Conservation (phyloP, 2,113 vertebrate genomes). For the Pungitius pungitius region DNA sequence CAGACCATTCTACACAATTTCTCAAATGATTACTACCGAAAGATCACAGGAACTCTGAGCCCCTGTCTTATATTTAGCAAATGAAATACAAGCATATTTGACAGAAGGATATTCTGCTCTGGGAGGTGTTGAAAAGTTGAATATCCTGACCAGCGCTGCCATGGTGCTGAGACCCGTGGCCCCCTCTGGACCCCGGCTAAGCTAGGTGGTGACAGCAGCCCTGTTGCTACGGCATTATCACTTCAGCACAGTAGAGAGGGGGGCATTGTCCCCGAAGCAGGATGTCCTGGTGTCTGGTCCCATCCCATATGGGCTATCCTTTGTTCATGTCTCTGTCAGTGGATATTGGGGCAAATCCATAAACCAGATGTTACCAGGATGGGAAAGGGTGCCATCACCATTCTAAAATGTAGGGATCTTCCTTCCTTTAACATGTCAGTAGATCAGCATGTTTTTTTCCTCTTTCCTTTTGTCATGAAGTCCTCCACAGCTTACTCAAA, state of each 20-base stretch:
- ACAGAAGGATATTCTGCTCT: conserved; percentile 60
- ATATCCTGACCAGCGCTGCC: conserved; percentile 55
- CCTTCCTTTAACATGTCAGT: conserved; percentile 57
- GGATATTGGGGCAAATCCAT: conserved; percentile 68
- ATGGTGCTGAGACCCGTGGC: conserved; percentile 35
- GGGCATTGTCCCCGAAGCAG: conserved; percentile 74
- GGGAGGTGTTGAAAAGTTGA: conserved; percentile 54
- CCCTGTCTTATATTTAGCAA: conserved; percentile 43
- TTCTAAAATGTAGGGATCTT: conserved; percentile 44
- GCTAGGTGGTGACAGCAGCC: conserved; percentile 68
- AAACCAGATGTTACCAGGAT: conserved; percentile 75
- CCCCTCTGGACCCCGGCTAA: conserved; percentile 42
- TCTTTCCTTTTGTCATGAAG: conserved; percentile 49
- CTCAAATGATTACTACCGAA: conserved; percentile 13
- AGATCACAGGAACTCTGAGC: conserved; percentile 33
- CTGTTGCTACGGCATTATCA: conserved; percentile 65
- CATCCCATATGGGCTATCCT: conserved; percentile 45
- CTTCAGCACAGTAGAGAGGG: conserved; percentile 46
- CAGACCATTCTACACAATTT: conserved; percentile 24
- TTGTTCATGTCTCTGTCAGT: conserved; percentile 50
- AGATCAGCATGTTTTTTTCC: conserved; percentile 56
- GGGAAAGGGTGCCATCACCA: conserved; percentile 55
- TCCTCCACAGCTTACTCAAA: conserved; percentile 46
- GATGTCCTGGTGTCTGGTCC: conserved; percentile 81
- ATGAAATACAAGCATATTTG: conserved; percentile 33